Evolutionary conservation across 1,140 invertebrate genomes (phyloP).

Genomic region (Zaprionus taronus): DNA sequence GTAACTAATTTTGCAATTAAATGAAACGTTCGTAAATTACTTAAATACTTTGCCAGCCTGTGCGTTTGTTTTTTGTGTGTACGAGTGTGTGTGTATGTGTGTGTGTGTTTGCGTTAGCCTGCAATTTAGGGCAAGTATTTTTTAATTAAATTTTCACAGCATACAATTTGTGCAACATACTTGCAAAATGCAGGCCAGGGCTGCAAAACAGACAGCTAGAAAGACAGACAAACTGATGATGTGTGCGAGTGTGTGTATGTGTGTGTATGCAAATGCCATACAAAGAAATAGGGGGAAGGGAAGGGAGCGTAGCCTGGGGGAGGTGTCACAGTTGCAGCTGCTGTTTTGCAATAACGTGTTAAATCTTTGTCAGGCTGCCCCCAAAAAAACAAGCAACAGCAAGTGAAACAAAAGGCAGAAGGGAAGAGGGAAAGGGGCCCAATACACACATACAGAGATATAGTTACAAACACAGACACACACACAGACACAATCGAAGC

Average conservation of each 20-base stretch:
- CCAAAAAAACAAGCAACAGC: constrained; percentile 13
- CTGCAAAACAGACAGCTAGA: background rate
- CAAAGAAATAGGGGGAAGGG: background rate
- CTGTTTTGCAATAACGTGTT: constrained; percentile 26
- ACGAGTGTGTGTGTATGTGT: constrained; percentile 17
- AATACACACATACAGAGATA: background rate
- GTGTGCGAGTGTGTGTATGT: background rate
- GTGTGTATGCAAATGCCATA: constrained; percentile 10
- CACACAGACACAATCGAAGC: constrained; percentile 27
- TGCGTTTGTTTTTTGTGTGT: constrained; percentile 23
- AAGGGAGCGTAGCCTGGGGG: background rate
- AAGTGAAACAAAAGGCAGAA: constrained; percentile 8
- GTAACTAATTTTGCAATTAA: constrained; percentile 77
- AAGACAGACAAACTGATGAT: background rate
- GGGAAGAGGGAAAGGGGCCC: background rate
- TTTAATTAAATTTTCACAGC: constrained; percentile 74
- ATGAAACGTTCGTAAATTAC: constrained; percentile 71
- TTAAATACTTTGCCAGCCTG: constrained; percentile 58
- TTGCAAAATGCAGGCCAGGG: constrained; percentile 33
- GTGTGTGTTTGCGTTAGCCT: constrained; percentile 28
- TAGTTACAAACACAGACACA: background rate
- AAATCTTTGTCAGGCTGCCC: constrained; percentile 33
- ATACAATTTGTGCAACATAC: constrained; percentile 33
- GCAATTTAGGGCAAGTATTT: constrained; percentile 74
- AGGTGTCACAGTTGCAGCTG: constrained; percentile 17